phyloP scores from a whole-genome alignment of 2,113 vertebrate species.

The Hiodon tergisus region DNA sequence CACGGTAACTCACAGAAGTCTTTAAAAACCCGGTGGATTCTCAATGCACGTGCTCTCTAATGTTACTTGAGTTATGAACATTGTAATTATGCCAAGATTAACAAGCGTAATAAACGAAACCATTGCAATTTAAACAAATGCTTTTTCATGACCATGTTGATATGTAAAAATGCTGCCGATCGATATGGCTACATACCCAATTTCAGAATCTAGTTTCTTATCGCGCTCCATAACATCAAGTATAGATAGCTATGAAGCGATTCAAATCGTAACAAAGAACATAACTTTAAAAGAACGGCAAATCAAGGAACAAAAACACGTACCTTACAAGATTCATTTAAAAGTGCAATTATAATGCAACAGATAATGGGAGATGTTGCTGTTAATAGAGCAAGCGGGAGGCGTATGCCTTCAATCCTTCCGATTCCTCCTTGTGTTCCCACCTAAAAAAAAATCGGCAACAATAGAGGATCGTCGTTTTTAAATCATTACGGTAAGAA shows the following conservation, averaged over 20 bases:
- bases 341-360: conserved; percentile 51
- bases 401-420: conserved; percentile 7
- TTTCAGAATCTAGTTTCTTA: no score
- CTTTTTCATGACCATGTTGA: neutral
- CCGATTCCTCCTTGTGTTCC: neutral
- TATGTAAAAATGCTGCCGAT: neutral
- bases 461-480: conserved; percentile 19
- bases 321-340: conserved; percentile 74
- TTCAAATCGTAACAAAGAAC: neutral
- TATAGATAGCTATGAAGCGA: neutral
- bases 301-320: conserved; percentile 18
- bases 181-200: no score
- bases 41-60: neutral
- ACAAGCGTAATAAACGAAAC: conserved; percentile 4
- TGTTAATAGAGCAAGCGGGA: conserved; percentile 10
- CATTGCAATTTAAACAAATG: neutral
- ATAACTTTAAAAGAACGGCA: neutral
- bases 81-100: neutral
- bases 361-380: conserved; percentile 46
- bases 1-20: neutral
- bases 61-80: neutral
- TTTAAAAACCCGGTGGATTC: neutral
- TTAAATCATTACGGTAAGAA: conserved; percentile 1
- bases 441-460: conserved; percentile 10
- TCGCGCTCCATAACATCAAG: no score